Percentiles rank a stretch among this genome's conserved stretches.
Evolutionary conservation across 2,113 vertebrate species (phyloP).

Genomic region (Rhinopomastus cyanomelas): DNA sequence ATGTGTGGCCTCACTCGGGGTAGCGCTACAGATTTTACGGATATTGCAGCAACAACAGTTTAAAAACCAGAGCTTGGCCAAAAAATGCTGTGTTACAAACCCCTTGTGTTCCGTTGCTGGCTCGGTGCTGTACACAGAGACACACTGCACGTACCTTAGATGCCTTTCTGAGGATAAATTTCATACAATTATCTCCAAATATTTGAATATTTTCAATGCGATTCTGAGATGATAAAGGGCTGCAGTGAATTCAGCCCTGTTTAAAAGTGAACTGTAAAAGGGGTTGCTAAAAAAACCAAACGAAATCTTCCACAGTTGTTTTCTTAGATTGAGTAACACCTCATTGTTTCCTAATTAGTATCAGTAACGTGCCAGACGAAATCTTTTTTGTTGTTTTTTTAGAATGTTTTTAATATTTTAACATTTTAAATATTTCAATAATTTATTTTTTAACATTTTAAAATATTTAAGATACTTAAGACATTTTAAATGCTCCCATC

Average conservation of each 20-base stretch:
- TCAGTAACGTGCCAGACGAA: background rate
- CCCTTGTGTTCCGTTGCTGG: background rate
- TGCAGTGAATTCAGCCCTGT: background rate
- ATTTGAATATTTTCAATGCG: background rate
- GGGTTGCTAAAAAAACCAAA: constrained; percentile 20
- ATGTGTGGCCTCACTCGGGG: background rate
- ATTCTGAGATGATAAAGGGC: background rate
- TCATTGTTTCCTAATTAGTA: background rate
- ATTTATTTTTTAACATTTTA: no score
- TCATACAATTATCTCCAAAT: background rate
- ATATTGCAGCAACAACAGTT: background rate
- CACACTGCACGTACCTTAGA: background rate
- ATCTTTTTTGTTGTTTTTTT: background rate
- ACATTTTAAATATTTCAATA: no score
- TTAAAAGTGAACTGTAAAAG: constrained; percentile 54
- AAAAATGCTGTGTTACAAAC: background rate
- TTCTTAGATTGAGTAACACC: background rate
- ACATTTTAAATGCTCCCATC: background rate
- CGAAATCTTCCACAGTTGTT: background rate
- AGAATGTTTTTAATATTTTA: no score
- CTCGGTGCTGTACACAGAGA: background rate
- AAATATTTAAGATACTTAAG: background rate
- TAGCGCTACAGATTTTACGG: background rate
- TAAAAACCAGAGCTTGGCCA: background rate
- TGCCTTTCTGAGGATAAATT: background rate